Evolutionary conservation across 2,888 invertebrate genomes (phyloP).

Genomic region (Capitulum mitella): DNA sequence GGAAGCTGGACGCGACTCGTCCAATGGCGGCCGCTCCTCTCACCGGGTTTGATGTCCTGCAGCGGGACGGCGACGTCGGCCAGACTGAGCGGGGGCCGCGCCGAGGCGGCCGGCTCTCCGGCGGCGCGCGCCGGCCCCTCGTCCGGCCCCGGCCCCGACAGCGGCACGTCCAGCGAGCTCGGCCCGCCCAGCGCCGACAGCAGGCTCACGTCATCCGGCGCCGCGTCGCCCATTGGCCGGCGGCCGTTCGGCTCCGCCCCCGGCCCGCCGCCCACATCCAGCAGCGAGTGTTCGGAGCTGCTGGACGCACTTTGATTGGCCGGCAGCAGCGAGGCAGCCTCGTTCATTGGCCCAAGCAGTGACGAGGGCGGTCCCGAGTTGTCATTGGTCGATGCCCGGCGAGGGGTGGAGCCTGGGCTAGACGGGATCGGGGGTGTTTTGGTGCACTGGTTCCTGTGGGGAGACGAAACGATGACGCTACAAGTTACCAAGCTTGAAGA

Average conservation of each 20-base stretch:
- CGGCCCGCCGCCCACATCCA: background rate
- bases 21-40: no score
- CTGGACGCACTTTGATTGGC: background rate
- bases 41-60: conserved; percentile 66
- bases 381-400: background rate
- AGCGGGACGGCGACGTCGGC: conserved; percentile 66
- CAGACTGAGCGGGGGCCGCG: conserved; percentile 40
- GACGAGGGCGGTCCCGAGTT: background rate
- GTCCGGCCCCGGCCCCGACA: background rate
- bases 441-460: no score
- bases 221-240: background rate
- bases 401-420: background rate
- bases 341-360: background rate
- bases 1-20: no score
- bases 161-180: background rate
- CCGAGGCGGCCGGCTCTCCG: background rate
- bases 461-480: no score
- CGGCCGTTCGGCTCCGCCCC: conserved; percentile 7
- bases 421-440: background rate
- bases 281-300: background rate
- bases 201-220: background rate
- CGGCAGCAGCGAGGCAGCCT: background rate
- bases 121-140: background rate
- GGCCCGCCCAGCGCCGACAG: background rate
- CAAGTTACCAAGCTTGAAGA: no score